phyloP scores from a whole-genome alignment of 2,113 vertebrate species.

The Tachuris rubrigastra region DNA sequence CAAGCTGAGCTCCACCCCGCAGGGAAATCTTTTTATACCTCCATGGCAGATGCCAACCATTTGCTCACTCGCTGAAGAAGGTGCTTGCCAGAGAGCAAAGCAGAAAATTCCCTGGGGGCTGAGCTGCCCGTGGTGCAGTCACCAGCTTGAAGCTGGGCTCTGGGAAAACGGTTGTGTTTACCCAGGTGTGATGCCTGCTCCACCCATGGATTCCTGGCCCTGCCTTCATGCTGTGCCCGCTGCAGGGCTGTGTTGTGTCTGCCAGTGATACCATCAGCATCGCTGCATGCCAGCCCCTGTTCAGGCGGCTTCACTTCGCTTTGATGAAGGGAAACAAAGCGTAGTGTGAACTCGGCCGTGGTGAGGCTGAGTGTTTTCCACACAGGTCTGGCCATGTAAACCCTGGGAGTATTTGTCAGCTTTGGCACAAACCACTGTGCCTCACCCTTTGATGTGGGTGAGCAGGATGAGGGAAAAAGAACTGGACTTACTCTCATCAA shows the following conservation, averaged over 20 bases:
- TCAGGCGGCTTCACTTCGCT: background rate
- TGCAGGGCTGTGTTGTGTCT: background rate
- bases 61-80: background rate
- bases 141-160: background rate
- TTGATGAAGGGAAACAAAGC: background rate
- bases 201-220: constrained; percentile 28
- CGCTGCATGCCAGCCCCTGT: background rate
- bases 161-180: constrained; percentile 11
- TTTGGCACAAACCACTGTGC: background rate
- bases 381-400: background rate
- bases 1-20: background rate
- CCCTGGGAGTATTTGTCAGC: background rate
- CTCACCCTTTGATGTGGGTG: background rate
- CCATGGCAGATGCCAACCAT: background rate
- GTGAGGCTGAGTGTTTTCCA: background rate
- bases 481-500: background rate
- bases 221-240: background rate
- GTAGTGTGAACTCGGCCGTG: accelerated
- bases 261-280: background rate
- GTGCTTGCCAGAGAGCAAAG: background rate
- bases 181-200: background rate
- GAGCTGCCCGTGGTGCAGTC: background rate
- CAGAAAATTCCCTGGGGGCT: background rate
- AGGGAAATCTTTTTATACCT: constrained; percentile 8
- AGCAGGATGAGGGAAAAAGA: background rate